A percentile compares a stretch with the other conserved stretches of the same genome.
These are phyloP conservation scores for Cheirogaleus major DNA, from an alignment of 2,797 vertebrate genomes.

Conservation along the genomic window DNA sequence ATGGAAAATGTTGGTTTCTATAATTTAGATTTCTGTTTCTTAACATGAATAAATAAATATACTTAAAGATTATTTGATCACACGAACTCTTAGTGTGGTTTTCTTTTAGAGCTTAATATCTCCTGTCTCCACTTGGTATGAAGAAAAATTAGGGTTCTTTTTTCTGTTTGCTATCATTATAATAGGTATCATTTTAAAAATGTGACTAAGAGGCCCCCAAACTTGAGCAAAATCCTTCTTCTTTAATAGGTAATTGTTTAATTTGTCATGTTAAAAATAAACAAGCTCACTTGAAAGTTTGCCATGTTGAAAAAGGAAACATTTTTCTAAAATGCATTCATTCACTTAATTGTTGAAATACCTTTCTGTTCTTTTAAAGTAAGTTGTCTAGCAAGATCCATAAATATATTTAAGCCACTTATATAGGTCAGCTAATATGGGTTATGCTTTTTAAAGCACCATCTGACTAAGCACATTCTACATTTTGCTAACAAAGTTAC, in stretches of 20 bases:
- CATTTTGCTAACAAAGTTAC: conserved; percentile 86
- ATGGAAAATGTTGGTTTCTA: conserved; percentile 75
- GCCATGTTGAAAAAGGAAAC: background rate
- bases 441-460: conserved; percentile 80
- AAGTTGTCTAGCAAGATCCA: conserved; percentile 30
- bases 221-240: conserved; percentile 64
- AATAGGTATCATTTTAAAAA: conserved; percentile 77
- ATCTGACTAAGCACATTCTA: conserved; percentile 80
- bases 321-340: background rate
- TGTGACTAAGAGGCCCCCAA: conserved; percentile 59
- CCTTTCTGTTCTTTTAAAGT: conserved; percentile 48
- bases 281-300: conserved; percentile 43
- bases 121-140: conserved; percentile 78
- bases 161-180: conserved; percentile 74
- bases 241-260: conserved; percentile 45
- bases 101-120: conserved; percentile 81
- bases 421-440: conserved; percentile 80
- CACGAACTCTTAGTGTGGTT: conserved; percentile 71
- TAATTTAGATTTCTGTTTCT: conserved; percentile 74
- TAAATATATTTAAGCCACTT: conserved; percentile 74
- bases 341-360: background rate
- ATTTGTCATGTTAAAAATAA: conserved; percentile 55
- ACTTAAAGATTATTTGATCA: conserved; percentile 73
- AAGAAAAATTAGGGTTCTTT: conserved; percentile 72
- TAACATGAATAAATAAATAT: conserved; percentile 78